Base-by-base conservation (phyloP, 2,797 vertebrate species). In the Cossypha heuglini region DNA sequence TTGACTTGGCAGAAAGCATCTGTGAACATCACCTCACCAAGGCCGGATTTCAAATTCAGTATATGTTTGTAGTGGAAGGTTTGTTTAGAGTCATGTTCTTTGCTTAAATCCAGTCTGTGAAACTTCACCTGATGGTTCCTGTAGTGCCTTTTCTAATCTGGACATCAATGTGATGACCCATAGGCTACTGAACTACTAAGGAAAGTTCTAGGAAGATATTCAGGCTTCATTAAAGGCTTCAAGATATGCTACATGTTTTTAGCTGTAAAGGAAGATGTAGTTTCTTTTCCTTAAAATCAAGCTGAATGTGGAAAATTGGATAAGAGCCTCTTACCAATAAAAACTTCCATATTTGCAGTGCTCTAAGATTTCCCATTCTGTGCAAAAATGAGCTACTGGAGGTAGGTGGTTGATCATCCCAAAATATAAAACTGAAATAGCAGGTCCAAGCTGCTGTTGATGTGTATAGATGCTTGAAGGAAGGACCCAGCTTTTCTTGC, bases 21-120 rank as follows among this genome's bases (percentile, higher is more conserved):
- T 0, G 0, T 24, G 43, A 45, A 19, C 1, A 1, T 66, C 26
- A 48, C 45, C 62, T 73, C 64, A 28, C 5, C 35, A 55, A 63
- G 54, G 75, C 38, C 49, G 66, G 22, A 35, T 77, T 68, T 62
- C 26, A 75, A 51, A n/a, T 81, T 67, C 46, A 21, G 3, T 9
- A 0, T 19, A 4, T 8, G 4, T 37, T 37, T 45, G 42, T 49
- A 20, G 38, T 5, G 18, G 11, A 25, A 40, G 6, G 5, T 78
- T 90, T 82, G n/a, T 38, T 79, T 42, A 64, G 29, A 63, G 35
- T 59, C 0, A 0, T 11, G 3, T 42, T 80, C 35, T 72, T 59
- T 58, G 38, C 71, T 85, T 89, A 49, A 85, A 64, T 77, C 16
- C 19, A 33, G 40, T 18, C 45, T 73, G 22, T 79, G 31, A 58